Percentiles rank a stretch among this genome's conserved stretches.
These are phyloP conservation scores for Acronicta psi DNA, from an alignment of 2,888 invertebrate species.

Conservation along the genomic window DNA sequence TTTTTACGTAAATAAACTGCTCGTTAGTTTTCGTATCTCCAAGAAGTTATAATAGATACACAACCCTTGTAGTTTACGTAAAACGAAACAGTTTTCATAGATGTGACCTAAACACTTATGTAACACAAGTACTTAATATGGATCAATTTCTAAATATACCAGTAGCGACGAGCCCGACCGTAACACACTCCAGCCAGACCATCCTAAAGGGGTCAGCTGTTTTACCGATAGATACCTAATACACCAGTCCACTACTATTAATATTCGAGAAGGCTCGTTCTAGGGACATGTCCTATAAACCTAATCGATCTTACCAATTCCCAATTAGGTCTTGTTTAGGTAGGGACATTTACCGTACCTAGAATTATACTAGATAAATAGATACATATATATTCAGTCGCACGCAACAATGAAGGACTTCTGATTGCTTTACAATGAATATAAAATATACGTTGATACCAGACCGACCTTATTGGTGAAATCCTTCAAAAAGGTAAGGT, in stretches of 20 bases:
- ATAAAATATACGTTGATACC: no score
- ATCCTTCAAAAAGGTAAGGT: no score
- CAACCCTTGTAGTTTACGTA: no score
- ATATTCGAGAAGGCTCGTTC: constrained; percentile 34
- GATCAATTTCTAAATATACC: not conserved
- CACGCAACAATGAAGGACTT: no score
- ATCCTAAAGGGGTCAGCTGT: constrained; percentile 31
- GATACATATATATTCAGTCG: no score
- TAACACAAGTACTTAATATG: not conserved
- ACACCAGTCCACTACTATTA: constrained; percentile 20
- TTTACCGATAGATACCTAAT: constrained; percentile 10
- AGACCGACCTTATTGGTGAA: no score
- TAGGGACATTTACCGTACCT: constrained; percentile 3
- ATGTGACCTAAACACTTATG: not conserved
- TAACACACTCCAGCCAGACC: constrained; percentile 4
- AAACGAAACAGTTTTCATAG: no score
- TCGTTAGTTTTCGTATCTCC: no score
- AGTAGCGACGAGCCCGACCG: not conserved
- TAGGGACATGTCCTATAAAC: constrained; percentile 20
- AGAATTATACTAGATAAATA: no score
- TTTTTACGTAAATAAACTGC: no score
- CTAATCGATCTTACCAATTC: constrained; percentile 24
- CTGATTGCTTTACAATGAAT: no score
- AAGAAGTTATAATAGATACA: no score
- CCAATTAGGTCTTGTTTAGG: constrained; percentile 15